Evolutionary conservation across 2,113 vertebrate genomes (phyloP).

Genomic region (Pseudolaguvia tuberculata): DNA sequence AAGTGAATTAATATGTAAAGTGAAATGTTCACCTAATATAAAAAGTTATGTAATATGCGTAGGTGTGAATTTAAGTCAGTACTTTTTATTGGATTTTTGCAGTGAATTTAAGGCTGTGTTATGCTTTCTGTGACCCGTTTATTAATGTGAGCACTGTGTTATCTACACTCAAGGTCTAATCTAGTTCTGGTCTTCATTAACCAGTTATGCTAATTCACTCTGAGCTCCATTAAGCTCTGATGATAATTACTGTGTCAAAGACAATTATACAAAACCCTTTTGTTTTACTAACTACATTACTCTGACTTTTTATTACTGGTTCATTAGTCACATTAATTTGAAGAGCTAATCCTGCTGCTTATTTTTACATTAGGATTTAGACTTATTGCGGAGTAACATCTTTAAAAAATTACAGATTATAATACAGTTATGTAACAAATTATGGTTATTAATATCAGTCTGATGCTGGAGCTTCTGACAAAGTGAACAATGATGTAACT

Average conservation of each 20-base stretch:
- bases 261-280: neutral
- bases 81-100: neutral
- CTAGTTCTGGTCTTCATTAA: slow-evolving; percentile 1
- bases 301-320: neutral
- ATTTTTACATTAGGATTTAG: neutral
- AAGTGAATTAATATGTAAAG: too few species aligned
- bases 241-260: slow-evolving; percentile 4
- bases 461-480: neutral
- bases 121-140: neutral
- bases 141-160: neutral
- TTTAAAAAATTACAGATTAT: neutral
- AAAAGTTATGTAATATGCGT: neutral
- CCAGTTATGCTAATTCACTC: slow-evolving; percentile 18
- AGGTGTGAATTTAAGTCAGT: neutral
- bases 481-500: neutral
- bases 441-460: neutral
- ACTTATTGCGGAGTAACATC: neutral
- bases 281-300: neutral
- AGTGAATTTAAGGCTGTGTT: neutral
- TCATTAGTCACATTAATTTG: too few species aligned
- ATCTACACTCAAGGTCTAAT: neutral
- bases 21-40: too few species aligned
- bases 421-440: neutral
- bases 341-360: neutral
- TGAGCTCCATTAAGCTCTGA: neutral